A percentile compares a stretch with the other conserved stretches of the same genome.
phyloP scores from a whole-genome alignment of 1,140 invertebrate genomes.

The Hycleus phaleratus region DNA sequence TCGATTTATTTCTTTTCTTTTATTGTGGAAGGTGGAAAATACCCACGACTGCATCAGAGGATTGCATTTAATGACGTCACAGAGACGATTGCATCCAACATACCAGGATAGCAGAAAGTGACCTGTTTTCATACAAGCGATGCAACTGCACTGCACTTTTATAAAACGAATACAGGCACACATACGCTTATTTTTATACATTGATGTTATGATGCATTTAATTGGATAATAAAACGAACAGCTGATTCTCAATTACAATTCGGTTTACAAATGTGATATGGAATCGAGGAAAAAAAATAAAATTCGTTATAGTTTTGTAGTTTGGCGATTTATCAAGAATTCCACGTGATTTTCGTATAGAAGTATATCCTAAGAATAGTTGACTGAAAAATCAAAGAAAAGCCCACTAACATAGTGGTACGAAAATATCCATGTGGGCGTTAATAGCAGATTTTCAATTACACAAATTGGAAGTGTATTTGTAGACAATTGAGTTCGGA shows the following conservation, averaged over 20 bases:
- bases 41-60: too few relatives aligned
- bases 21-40: too few relatives aligned
- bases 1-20: too few relatives aligned
- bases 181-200: too few relatives aligned
- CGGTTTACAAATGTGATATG: too few relatives aligned
- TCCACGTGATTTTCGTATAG: slow-evolving; percentile 5
- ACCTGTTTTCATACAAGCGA: slow-evolving; percentile 4
- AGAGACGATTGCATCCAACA: slow-evolving; percentile 21
- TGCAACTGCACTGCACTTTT: background rate
- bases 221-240: too few relatives aligned
- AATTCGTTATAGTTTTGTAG: too few relatives aligned
- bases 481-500: too few relatives aligned
- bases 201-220: too few relatives aligned
- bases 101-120: slow-evolving; percentile 27
- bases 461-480: too few relatives aligned
- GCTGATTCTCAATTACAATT: too few relatives aligned
- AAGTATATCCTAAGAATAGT: slow-evolving; percentile 13
- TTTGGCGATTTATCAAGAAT: slow-evolving; percentile 6
- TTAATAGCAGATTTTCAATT: background rate
- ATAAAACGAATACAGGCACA: background rate
- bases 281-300: too few relatives aligned
- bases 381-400: slow-evolving; percentile 11
- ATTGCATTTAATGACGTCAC: slow-evolving; percentile 17
- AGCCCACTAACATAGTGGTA: background rate
- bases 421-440: slow-evolving; percentile 11